Conservation (phyloP, 2,113 vertebrate species). For the Oxygymnocypris stewartii region DNA sequence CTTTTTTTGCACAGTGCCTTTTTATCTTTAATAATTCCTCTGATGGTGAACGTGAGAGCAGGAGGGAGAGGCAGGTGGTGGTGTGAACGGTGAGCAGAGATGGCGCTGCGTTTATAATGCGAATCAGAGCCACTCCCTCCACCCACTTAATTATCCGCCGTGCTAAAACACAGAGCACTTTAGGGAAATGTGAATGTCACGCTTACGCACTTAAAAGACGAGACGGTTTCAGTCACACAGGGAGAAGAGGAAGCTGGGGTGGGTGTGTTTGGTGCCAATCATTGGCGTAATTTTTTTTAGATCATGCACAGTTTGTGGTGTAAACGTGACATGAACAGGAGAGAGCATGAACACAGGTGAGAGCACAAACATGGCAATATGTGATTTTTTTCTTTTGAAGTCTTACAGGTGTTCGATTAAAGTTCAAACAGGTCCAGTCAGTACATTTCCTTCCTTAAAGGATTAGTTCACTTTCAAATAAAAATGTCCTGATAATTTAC, state of each 20-base stretch:
- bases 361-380: not conserved
- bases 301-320: conserved; percentile 40
- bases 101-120: conserved; percentile 91
- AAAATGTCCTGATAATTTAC: too few species aligned
- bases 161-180: conserved; percentile 88
- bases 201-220: conserved; percentile 88
- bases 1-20: conserved; percentile 82
- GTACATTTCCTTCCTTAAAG: not conserved
- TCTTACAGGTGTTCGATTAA: not conserved
- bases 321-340: conserved; percentile 32
- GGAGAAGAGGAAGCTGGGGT: conserved; percentile 12
- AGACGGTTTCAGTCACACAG: conserved; percentile 76
- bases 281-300: conserved; percentile 43
- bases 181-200: conserved; percentile 88
- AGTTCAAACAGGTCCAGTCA: not conserved
- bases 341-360: not conserved
- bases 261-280: conserved; percentile 46
- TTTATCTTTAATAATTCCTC: conserved; percentile 96
- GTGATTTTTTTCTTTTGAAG: conserved; percentile 9
- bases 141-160: conserved; percentile 89
- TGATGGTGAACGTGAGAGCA: conserved; percentile 88
- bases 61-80: conserved; percentile 67
- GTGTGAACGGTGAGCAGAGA: conserved; percentile 75
- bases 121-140: conserved; percentile 90
- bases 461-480: too few species aligned